Evolutionary conservation across 2,888 invertebrate genomes (phyloP).

Genomic region (Elysia crispata): DNA sequence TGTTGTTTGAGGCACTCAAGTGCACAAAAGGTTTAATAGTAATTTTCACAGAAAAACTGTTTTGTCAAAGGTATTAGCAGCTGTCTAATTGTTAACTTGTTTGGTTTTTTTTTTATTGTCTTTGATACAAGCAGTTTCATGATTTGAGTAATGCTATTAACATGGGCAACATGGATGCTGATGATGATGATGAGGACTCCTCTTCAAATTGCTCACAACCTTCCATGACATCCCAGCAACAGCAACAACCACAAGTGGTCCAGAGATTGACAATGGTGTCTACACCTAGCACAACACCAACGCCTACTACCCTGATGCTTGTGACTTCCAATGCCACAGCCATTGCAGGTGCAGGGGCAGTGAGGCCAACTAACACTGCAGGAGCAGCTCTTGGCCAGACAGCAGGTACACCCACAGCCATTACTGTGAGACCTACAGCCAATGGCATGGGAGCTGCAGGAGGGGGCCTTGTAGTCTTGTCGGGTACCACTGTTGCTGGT

Average conservation of each 20-base stretch:
- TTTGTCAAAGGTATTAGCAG: too few relatives aligned
- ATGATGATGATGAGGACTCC: slow-evolving; percentile 57
- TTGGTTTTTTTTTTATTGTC: too few relatives aligned
- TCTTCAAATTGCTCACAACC: slow-evolving; percentile 49
- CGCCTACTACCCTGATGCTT: slow-evolving; percentile 66
- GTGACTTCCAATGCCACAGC: slow-evolving; percentile 53
- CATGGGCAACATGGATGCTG: slow-evolving; percentile 64
- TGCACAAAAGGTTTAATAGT: too few relatives aligned
- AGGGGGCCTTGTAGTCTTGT: slow-evolving; percentile 65
- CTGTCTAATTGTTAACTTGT: too few relatives aligned
- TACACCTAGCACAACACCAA: slow-evolving; percentile 46
- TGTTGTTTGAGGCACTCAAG: too few relatives aligned
- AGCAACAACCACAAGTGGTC: slow-evolving; percentile 40
- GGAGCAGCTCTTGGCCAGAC: slow-evolving; percentile 51
- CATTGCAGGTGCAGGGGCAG: slow-evolving; percentile 45
- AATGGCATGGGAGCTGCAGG: slow-evolving; percentile 57
- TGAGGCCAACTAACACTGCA: slow-evolving; percentile 50
- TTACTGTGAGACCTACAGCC: slow-evolving; percentile 52
- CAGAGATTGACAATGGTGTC: slow-evolving; percentile 45
- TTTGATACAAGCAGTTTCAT: slow-evolving; percentile 61
- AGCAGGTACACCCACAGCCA: slow-evolving; percentile 46
- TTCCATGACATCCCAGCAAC: slow-evolving; percentile 51
- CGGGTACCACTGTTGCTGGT: slow-evolving; percentile 58
- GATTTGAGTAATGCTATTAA: slow-evolving; percentile 71
- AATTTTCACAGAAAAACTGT: too few relatives aligned